Evolutionary conservation across 2,113 vertebrate species (phyloP).

Genomic region (Fulica atra): DNA sequence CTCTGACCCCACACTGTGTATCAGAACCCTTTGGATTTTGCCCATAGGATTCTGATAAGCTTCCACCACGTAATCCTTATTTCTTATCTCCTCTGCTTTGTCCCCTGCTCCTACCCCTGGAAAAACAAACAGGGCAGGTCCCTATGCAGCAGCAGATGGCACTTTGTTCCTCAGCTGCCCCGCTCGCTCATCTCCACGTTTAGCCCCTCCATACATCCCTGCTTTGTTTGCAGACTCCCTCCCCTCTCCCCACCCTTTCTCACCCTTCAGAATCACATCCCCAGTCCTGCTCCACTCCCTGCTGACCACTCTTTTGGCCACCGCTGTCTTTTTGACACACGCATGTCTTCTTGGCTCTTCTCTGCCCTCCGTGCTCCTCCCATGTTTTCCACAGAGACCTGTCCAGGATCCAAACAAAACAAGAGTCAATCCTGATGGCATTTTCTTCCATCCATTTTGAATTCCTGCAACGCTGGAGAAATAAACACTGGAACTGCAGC

Average conservation of each 20-base stretch:
- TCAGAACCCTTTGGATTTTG: neutral
- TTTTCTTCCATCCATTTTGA: conserved; percentile 22
- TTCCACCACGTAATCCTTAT: neutral
- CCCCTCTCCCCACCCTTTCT: neutral
- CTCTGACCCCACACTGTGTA: accelerated
- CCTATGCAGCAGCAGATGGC: neutral
- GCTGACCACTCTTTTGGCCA: neutral
- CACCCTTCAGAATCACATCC: neutral
- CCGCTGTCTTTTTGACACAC: neutral
- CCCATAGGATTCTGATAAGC: neutral
- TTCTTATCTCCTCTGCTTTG: neutral
- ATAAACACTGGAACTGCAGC: conserved; percentile 10
- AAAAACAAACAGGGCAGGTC: neutral
- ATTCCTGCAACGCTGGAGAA: conserved; percentile 28
- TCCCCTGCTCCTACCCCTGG: neutral
- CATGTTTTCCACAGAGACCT: conserved; percentile 44
- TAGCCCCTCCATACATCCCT: neutral
- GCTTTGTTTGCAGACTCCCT: neutral
- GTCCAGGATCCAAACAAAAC: conserved; percentile 27
- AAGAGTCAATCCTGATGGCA: neutral
- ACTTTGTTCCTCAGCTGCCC: neutral
- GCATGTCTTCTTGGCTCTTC: neutral
- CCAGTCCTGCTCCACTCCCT: neutral
- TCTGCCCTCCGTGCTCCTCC: neutral
- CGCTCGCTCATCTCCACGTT: neutral